Base-by-base conservation (phyloP, 2,113 vertebrate species). In the Carlito syrichta region DNA sequence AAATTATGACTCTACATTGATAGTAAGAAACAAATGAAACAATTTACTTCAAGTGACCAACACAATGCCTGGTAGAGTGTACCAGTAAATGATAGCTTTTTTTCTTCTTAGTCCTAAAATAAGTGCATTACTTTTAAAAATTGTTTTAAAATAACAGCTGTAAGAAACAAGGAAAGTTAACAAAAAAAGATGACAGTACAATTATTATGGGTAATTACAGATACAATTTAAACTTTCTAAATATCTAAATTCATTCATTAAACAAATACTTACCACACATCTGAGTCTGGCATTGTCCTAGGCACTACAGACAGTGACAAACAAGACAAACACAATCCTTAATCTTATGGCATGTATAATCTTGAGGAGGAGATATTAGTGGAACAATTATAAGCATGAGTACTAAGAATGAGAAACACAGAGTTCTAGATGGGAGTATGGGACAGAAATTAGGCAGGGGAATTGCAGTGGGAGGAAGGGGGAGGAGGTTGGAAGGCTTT, bases 1-100 rank as follows among this genome's bases (percentile, higher is more conserved):
- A 38, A 90, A 9, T 63, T 52, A 88, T 8, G 58, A 56, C 14
- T 38, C 27, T 16, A 92, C 32, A 74, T 3, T 20, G 32, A 88
- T 50, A 93, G 12, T 54, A 91, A 88, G 73, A 91, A 97, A 68
- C 43, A 88, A 89, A 86, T 48, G 54, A 94, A 74, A 68, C 32
- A 50, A 30, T 84, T 91, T 52, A 77, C 8, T 79, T 86, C 63
- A 93, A 87, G 66, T 0, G 2, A 83, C 35, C 54, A 93, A 63
- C n/a, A 77, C 3, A 2, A 88, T 5, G 9, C 23, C 30, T 77
- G 8, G n/a, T 8, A 63, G 6, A 71, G 6, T 69, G 20, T 22
- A 74, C 58, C 17, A 45, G 30, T 60, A 85, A 93, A 82, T 5
- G 22, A 19, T 10, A 63, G 69, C 8, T 84, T 66, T 86, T 50